phyloP scores from a whole-genome alignment of 2,113 vertebrate species.

The Nesogale talazaci region DNA sequence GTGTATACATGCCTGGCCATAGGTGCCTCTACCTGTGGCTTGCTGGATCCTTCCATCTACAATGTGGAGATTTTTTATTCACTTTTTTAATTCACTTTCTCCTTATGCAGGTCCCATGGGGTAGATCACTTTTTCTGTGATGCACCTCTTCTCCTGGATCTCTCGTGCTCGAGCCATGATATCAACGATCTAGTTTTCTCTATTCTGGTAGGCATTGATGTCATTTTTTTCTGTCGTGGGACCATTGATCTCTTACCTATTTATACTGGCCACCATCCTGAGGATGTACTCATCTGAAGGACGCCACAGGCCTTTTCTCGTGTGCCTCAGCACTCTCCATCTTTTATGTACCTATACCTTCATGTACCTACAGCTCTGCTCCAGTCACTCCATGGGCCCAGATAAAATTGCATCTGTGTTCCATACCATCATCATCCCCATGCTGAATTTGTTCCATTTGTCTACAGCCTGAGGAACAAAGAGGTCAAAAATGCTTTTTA shows the following conservation, averaged over 20 bases:
- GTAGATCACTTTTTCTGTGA: slow-evolving; percentile 69
- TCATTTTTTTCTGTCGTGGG: neutral
- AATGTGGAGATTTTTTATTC: neutral
- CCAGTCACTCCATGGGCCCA: slow-evolving; percentile 48
- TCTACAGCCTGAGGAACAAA: slow-evolving; percentile 59
- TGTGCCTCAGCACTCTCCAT: slow-evolving; percentile 47
- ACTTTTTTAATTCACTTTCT: slow-evolving; percentile 50
- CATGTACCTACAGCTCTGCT: slow-evolving; percentile 62
- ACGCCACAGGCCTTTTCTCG: slow-evolving; percentile 50
- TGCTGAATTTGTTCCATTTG: slow-evolving; percentile 58
- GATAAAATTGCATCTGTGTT: slow-evolving; percentile 58
- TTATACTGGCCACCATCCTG: slow-evolving; percentile 46
- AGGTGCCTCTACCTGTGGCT: neutral
- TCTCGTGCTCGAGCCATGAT: slow-evolving; percentile 42
- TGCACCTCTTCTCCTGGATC: slow-evolving; percentile 32
- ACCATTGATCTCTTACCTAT: slow-evolving; percentile 45
- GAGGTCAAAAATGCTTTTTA: slow-evolving; percentile 70
- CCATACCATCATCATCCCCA: slow-evolving; percentile 27
- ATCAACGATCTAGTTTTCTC: neutral
- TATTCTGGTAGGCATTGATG: slow-evolving; percentile 36
- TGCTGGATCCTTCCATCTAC: slow-evolving; percentile 49
- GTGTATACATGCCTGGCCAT: neutral
- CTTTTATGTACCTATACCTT: slow-evolving; percentile 27
- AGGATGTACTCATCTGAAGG: slow-evolving; percentile 40
- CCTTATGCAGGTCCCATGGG: slow-evolving; percentile 4